Evolutionary conservation across 2,113 vertebrate genomes (phyloP), one percentile per base, ranked within the genome.

Genomic region (Zootoca vivipara): DNA sequence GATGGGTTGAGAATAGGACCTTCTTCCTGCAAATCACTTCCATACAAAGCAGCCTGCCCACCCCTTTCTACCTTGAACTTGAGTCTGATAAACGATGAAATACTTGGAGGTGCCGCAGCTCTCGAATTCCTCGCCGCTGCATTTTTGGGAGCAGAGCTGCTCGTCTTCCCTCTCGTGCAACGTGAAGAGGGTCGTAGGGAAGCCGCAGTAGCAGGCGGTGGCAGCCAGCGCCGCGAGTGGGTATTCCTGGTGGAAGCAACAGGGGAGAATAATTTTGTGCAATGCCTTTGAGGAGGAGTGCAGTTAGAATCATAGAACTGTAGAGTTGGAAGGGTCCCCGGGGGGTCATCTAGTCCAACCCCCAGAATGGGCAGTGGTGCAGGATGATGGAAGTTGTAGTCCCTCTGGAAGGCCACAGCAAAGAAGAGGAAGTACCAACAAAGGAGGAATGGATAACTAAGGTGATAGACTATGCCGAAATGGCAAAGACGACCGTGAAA

Each of bases 21-120:
- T 65, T 65, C 64, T 28, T 22, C 65, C 20, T 69, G 65, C 65
- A 65, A 82, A 1, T n/a, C n/a, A n/a, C n/a, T n/a, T n/a, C n/a
- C n/a, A n/a, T 2, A 1, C 38, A 18, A 20, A 3, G 5, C 64
- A 1, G 9, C 64, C 81, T 24, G 1, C 15, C 6, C 33, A 3
- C 2, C 83, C 22, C 1, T n/a, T 22, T 87, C 94, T 95, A 99
- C 99, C 99, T 98, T 99, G 98, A 85, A 99, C 98, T 94, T 99
- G 99, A 0, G 99, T 99, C 96, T 99, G 99, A 96, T 99, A 99
- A 81, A 98, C 98, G 0, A 99, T 97, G 94, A 99, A 98, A 95
- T 98, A 98, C 1, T 98, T 95, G 0, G 96, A 80, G 0, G 97
- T 99, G 90, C 98, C 98, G 0, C 99, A 99, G 97, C 97, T 99